phyloP scores from a whole-genome alignment of 2,797 vertebrate genomes.

The Hippocampus kuda region DNA sequence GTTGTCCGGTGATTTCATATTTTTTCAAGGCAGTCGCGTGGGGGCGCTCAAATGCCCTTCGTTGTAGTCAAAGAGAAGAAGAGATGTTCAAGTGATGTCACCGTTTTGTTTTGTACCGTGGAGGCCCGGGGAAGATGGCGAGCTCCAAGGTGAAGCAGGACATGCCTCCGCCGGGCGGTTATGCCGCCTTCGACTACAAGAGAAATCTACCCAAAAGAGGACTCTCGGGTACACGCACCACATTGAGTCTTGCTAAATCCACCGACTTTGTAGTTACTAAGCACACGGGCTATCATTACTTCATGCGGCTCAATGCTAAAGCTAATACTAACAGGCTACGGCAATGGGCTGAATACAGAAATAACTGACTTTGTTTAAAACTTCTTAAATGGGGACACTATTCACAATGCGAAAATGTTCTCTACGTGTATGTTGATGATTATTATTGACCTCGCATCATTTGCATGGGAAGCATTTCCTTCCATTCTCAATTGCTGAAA shows the following conservation, averaged over 20 bases:
- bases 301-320: neutral
- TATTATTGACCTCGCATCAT: no score
- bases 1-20: no score
- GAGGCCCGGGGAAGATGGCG: slow-evolving; percentile 68
- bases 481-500: no score
- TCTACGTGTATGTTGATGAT: neutral
- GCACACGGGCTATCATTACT: neutral
- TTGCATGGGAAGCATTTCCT: no score
- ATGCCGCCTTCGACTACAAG: slow-evolving; percentile 82
- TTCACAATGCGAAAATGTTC: no score
- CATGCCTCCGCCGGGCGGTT: slow-evolving; percentile 89
- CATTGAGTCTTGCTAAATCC: neutral
- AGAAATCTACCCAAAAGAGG: slow-evolving; percentile 84
- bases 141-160: slow-evolving; percentile 97
- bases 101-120: slow-evolving; percentile 7
- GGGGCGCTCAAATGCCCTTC: slow-evolving; percentile 11
- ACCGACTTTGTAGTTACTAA: fast-evolving
- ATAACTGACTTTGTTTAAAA: neutral
- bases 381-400: no score
- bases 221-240: slow-evolving; percentile 71
- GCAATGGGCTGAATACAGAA: neutral
- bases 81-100: slow-evolving; percentile 9
- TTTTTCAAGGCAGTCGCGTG: neutral
- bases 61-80: slow-evolving; percentile 15
- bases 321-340: slow-evolving; percentile 34